Conservation (phyloP, 2,797 vertebrate species). For the Gobio occitaniae region DNA sequence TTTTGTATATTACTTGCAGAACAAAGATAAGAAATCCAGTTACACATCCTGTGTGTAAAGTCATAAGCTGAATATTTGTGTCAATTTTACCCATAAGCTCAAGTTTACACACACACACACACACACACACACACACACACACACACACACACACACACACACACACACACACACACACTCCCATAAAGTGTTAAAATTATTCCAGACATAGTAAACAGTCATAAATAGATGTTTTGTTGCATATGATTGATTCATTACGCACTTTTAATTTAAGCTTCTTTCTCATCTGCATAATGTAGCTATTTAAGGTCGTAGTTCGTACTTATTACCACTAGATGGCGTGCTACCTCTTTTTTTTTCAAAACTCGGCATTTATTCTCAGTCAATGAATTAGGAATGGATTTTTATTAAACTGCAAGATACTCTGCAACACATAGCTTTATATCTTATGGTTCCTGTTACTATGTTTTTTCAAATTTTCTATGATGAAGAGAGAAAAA, state of each 20-base stretch:
- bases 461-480: background rate
- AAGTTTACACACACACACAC: background rate
- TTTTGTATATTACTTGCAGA: background rate
- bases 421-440: background rate
- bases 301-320: background rate
- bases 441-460: background rate
- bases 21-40: background rate
- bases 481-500: background rate
- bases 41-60: background rate
- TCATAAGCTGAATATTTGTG: background rate
- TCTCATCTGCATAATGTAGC: background rate
- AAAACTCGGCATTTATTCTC: too few relatives aligned
- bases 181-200: too few relatives aligned
- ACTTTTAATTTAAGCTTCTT: background rate
- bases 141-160: too few relatives aligned
- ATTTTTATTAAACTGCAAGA: background rate
- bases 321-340: conserved; percentile 41
- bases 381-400: background rate
- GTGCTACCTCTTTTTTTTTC: background rate
- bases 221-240: background rate
- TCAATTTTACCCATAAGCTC: background rate
- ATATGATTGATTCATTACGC: too few relatives aligned
- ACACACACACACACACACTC: too few relatives aligned
- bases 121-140: too few relatives aligned
- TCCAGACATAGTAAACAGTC: background rate